Evolutionary conservation across 2,888 invertebrate genomes (phyloP), one percentile per base, ranked within the genome.

Genomic region (Tolmerus cingulatus): DNA sequence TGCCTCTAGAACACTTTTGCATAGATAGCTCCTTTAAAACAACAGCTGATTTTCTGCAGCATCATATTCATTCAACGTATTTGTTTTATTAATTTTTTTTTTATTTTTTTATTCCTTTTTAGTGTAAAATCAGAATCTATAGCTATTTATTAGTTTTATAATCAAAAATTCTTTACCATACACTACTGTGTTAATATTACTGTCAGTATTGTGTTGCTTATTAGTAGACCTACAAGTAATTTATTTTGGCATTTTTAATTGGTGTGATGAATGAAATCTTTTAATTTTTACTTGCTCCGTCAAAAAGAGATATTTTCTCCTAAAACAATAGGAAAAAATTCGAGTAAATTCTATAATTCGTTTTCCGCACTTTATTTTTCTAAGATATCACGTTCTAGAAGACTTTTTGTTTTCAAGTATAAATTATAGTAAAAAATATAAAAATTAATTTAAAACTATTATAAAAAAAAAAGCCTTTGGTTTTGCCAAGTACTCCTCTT

Each of bases 241-340:
- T 46, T 81, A 66, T 84, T 84, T 84, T 84, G 84, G 84, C 84
- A 84, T 66, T 84, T 57, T 57, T 51, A 55, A 82, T 82, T 82
- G 82, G 82, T 82, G 82, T 82, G 82, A 82, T 82, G 37, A 82
- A 57, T 82, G 23, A 19, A 82, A 82, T 82, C 51, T 30, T 66
- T 66, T 66, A 66, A 57, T 66, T 66, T 66, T 66, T 66, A 66
- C 5, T 66, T 55, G 57, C 57, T 82, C 34, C 57, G 27, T 82
- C 40, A 40, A 78, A 46, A 78, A 78, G 46, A 78, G 19, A 19
- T 78, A 46, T 76, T 16, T 76, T 34, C 19, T 9, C 19, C 34
- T 37, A 76, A 76, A n/a, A 76, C 76, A 76, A 76, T n/a, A 37
- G 34, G 34, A 76, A n/a, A 2, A 76, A 76, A 40, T 34, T 76